Evolutionary conservation across 2,888 invertebrate genomes (phyloP), one percentile per base, ranked within the genome.

Genomic region (Scotopteryx bipunctaria): DNA sequence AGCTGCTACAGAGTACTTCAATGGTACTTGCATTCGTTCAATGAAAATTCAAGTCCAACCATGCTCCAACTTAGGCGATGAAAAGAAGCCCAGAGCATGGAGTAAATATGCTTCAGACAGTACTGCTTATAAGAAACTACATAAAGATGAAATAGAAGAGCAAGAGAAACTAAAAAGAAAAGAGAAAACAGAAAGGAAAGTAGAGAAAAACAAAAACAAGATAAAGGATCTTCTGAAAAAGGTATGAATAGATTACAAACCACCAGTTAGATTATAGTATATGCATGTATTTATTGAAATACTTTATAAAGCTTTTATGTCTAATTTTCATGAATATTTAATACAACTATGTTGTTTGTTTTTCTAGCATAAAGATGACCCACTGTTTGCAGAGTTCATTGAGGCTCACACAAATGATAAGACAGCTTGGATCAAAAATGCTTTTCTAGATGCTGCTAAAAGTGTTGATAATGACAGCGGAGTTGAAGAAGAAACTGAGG

Each of bases 51-150:
- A 92, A 64, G 97, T 98, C 0, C 94, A 97, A 77, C 77, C 88
- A 1, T 96, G 95, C 76, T 92, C 93, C 1, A 86, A 92, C 42
- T 84, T 96, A 65, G 95, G 95, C 66, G 92, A 89, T 63, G 81
- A 92, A 31, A 91, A 91, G 42, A 98, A 98, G 79, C 96, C 97
- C 1, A 93, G 96, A 81, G 93, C 98, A 0, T 98, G 98, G 98
- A 98, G 98, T 79, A 98, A 97, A 88, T 95, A 98, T 88, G 93
- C 97, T 0, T 79, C 92, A 25, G 97, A 97, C 53, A 96, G 95
- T 76, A 92, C 93, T 50, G 92, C 93, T 3, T 93, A 91, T 67
- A 92, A 92, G 66, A 92, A 91, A 58, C 68, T 88, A 15, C 86
- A 91, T 65, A 79, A 85, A 62, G 73, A 75, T 72, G 86, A 67